These are phyloP conservation scores for Ypsolopha sequella DNA, from an alignment of 2,888 invertebrate genomes.

Conservation along the genomic window DNA sequence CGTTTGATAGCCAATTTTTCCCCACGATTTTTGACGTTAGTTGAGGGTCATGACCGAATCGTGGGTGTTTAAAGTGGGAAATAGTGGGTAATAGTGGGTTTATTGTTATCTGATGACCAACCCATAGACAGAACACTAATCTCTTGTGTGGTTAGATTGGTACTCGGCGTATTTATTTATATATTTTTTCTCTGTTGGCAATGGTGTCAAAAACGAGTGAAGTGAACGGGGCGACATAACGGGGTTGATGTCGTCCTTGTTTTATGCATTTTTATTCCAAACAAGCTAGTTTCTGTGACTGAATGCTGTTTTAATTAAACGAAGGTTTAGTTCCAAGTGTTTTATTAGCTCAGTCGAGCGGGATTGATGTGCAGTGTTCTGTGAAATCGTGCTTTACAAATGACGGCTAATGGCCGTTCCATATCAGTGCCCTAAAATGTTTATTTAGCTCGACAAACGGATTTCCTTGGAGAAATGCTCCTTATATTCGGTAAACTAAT, in stretches of 20 bases:
- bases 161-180: slow-evolving; percentile 40
- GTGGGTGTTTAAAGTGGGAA: no score
- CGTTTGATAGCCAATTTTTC: no score
- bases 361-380: slow-evolving; percentile 20
- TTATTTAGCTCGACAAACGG: slow-evolving; percentile 30
- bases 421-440: slow-evolving; percentile 32
- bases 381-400: slow-evolving; percentile 37
- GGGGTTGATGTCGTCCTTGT: slow-evolving; percentile 30
- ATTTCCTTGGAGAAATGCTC: slow-evolving; percentile 37
- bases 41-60: no score
- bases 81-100: no score
- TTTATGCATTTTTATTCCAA: slow-evolving; percentile 26
- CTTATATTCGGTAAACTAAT: slow-evolving; percentile 34
- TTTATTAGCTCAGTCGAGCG: slow-evolving; percentile 12
- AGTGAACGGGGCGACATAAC: slow-evolving; percentile 32
- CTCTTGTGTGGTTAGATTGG: slow-evolving; percentile 9
- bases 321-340: slow-evolving; percentile 24
- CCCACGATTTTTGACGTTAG: no score
- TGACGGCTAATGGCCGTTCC: slow-evolving; percentile 45
- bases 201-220: slow-evolving; percentile 29
- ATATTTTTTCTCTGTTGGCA: slow-evolving; percentile 34
- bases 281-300: slow-evolving; percentile 45
- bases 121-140: no score
- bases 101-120: no score
- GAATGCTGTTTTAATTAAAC: slow-evolving; percentile 35